Percentiles rank a stretch among this genome's conserved stretches.
These are phyloP conservation scores for Chironomus tentans DNA, from an alignment of 2,888 invertebrate genomes.

Conservation along the genomic window DNA sequence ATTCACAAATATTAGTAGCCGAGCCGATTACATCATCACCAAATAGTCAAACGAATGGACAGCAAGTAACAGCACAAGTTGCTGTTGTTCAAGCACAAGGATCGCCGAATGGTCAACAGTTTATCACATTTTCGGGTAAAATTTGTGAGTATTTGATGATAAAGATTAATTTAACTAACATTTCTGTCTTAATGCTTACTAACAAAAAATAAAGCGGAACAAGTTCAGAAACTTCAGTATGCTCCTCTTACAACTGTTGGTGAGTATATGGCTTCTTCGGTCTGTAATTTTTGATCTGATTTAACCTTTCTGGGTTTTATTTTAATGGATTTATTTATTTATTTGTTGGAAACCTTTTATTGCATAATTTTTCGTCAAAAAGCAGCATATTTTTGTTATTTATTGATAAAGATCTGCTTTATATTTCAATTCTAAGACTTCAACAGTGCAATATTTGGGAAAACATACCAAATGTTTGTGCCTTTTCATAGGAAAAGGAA, in stretches of 20 bases:
- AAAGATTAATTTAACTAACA: background rate
- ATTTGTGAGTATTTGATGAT: constrained; percentile 9
- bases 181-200: background rate
- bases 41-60: constrained; percentile 36
- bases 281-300: background rate
- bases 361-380: too few relatives aligned
- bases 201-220: constrained; percentile 25
- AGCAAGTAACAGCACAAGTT: constrained; percentile 39
- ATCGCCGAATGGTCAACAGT: constrained; percentile 36
- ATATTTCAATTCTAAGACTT: background rate
- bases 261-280: constrained; percentile 23
- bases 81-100: constrained; percentile 37
- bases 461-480: constrained; percentile 17
- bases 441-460: background rate
- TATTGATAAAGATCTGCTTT: background rate
- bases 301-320: background rate
- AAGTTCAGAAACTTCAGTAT: constrained; percentile 26
- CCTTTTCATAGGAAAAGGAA: background rate
- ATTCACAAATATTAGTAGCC: constrained; percentile 30
- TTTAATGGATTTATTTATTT: background rate
- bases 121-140: constrained; percentile 41
- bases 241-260: constrained; percentile 28
- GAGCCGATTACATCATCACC: constrained; percentile 30
- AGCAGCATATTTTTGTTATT: background rate
- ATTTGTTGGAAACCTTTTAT: background rate